Conservation (phyloP, 2,797 vertebrate genomes). For the Coreius guichenoti region DNA sequence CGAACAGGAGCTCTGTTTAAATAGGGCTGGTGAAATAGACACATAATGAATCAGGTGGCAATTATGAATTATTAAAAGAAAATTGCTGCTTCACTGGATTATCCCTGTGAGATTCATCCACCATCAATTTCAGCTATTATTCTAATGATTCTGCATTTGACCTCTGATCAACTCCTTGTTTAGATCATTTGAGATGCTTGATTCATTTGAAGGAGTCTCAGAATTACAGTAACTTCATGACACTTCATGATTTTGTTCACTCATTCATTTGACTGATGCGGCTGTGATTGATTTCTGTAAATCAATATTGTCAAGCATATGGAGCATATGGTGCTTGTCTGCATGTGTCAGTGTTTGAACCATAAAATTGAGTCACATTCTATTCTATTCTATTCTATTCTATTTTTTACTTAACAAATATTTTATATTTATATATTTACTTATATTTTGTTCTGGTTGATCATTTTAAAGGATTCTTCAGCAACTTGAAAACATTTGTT, state of each 20-base stretch:
- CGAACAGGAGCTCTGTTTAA: constrained; percentile 22
- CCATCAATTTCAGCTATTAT: not conserved
- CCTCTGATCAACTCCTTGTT: not conserved
- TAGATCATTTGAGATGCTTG: not conserved
- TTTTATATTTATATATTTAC: not conserved
- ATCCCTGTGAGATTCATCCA: constrained; percentile 13
- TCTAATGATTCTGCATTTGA: constrained; percentile 2
- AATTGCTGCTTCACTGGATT: constrained; percentile 31
- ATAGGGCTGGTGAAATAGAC: constrained; percentile 18
- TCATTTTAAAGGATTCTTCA: not conserved
- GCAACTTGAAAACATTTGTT: not conserved
- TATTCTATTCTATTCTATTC: not conserved
- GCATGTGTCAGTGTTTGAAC: not conserved
- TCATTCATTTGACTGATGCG: not conserved
- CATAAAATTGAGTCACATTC: not conserved
- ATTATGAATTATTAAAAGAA: constrained; percentile 23
- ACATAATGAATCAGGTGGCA: constrained; percentile 1
- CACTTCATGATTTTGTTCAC: not conserved
- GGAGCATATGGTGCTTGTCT: not conserved
- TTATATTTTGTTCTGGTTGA: not conserved
- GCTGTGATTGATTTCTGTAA: not conserved
- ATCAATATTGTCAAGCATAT: not conserved
- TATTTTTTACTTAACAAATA: not conserved
- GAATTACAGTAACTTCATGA: not conserved
- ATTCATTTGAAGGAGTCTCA: not conserved